Evolutionary conservation across 2,888 invertebrate species (phyloP), one percentile per base, ranked within the genome.

Genomic region (Itoplectis maculator): DNA sequence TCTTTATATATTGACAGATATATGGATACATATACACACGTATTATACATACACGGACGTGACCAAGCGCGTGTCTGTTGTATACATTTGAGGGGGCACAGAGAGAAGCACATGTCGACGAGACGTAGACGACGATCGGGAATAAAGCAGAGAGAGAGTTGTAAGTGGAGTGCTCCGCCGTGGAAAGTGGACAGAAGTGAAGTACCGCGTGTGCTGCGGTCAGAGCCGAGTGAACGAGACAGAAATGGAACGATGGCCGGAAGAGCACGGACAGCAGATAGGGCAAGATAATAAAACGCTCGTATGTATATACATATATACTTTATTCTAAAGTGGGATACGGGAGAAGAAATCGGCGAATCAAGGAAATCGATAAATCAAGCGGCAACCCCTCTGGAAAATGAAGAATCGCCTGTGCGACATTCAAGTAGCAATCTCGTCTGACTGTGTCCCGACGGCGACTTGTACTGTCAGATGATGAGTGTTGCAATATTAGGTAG

Each of bases 141-240:
- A 85, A 87, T 85, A 86, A 86, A 87, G 86, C 73, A 78, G 74
- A 69, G 82, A 77, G 56, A n/a, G 29, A 29, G 29, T 80, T 76
- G 83, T 84, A 85, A 86, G 87, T 84, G 86, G 86, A 86, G 86
- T 85, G 83, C 83, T 79, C 70, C 78, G 84, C 75, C 73, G 82
- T 78, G 83, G 72, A 86, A 80, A 82, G 86, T 81, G 82, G 86
- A 82, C 81, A 84, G 81, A 83, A 85, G 84, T 77, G 81, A 81
- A 86, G 83, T 79, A 73, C 70, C 79, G 63, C 18, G 47, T 59
- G 42, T 65, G 75, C 70, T 65, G 75, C 70, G 86, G 87, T 87
- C 87, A 86, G 80, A 86, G 68, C 47, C 63, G 47, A 76, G 69
- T n/a, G 61, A 81, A 72, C 74, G 79, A 79, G 77, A 74, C 66